Conservation (phyloP, 2,797 vertebrate species). For the Bovichtus variegatus region DNA sequence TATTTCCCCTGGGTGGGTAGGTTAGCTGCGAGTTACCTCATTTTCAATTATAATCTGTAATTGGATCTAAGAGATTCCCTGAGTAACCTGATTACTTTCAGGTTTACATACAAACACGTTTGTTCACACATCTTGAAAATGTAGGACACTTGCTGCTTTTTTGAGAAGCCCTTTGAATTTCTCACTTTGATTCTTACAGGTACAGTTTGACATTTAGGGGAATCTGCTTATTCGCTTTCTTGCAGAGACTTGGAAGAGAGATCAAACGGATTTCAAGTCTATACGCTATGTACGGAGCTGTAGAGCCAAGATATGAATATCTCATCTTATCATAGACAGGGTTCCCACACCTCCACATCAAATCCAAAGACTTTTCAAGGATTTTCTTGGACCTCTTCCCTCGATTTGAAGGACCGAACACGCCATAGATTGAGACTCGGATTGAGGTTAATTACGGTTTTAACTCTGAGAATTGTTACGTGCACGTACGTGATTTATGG, state of each 20-base stretch:
- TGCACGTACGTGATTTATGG: too few species aligned
- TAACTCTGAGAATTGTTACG: too few species aligned
- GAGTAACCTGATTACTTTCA: constrained; percentile 10
- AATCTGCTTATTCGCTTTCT: constrained; percentile 1
- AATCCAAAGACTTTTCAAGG: too few species aligned
- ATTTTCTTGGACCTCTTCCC: too few species aligned
- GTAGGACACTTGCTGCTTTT: constrained; percentile 41
- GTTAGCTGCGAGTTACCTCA: constrained; percentile 8
- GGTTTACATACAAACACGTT: constrained; percentile 7
- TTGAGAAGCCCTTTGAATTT: constrained; percentile 25
- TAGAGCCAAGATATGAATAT: constrained; percentile 12
- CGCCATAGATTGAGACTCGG: too few species aligned
- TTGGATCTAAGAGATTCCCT: constrained; percentile 4
- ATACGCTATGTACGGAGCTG: neutral
- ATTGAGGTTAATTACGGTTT: too few species aligned
- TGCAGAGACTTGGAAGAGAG: constrained; percentile 22
- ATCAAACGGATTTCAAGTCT: constrained; percentile 38
- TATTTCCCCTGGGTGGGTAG: constrained; percentile 26
- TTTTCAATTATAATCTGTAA: constrained; percentile 22
- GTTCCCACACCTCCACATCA: too few species aligned
- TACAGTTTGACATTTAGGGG: constrained; percentile 24
- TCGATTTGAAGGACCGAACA: too few species aligned
- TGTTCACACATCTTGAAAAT: constrained; percentile 27
- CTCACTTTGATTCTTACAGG: constrained; percentile 11
- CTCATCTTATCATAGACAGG: constrained; percentile 1